Evolutionary conservation across 2,113 vertebrate species (phyloP).

Genomic region (Corythornis vintsioides): DNA sequence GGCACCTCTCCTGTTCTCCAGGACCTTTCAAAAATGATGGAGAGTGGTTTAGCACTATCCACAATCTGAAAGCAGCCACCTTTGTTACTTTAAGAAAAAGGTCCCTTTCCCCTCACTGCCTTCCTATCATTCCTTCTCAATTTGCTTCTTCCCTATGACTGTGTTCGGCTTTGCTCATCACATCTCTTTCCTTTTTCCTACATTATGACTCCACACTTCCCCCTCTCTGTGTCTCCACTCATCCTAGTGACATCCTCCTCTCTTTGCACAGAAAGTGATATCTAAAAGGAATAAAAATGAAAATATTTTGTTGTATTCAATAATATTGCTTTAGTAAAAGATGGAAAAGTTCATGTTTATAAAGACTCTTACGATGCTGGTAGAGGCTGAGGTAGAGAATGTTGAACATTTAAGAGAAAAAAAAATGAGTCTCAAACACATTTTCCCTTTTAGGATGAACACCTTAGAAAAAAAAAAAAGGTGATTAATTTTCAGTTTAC

Average conservation of each 20-base stretch:
- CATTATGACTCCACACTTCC: background rate
- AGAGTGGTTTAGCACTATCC: no score
- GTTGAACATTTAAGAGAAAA: background rate
- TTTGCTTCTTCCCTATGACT: background rate
- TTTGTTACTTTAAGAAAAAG: background rate
- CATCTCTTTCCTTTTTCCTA: background rate
- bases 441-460: background rate
- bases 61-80: background rate
- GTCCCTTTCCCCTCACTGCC: background rate
- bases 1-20: no score
- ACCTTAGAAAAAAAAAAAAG: background rate
- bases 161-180: background rate
- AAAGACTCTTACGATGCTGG: background rate
- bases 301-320: background rate
- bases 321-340: background rate
- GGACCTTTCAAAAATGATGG: no score
- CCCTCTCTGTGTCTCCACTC: background rate
- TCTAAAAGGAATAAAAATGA: background rate
- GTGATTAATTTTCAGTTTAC: slow-evolving; percentile 68
- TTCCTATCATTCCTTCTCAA: background rate
- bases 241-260: background rate
- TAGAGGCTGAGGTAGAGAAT: background rate
- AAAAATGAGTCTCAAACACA: background rate
- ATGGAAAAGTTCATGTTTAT: background rate
- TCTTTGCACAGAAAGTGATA: background rate